These are phyloP conservation scores for Uromys caudimaculatus DNA, from an alignment of 2,797 vertebrate species.

Conservation along the genomic window DNA sequence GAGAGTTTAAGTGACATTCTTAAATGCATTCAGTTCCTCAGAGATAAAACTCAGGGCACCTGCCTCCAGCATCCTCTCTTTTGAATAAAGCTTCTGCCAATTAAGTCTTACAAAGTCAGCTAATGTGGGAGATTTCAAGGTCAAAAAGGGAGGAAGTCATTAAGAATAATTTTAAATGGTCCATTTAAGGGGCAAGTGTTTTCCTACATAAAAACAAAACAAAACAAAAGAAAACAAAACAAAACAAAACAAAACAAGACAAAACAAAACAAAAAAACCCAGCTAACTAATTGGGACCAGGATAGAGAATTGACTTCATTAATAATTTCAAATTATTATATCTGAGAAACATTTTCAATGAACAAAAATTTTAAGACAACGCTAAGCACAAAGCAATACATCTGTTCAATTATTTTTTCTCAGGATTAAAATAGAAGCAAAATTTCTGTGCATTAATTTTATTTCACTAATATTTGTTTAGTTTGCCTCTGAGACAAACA, in stretches of 20 bases:
- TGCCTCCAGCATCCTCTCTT: conserved; percentile 25
- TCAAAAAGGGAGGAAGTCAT: not conserved
- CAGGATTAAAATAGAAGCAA: not conserved
- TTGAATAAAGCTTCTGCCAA: conserved; percentile 15
- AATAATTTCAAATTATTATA: conserved; percentile 28
- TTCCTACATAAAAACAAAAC: conserved; percentile 52
- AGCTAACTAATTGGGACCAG: not conserved
- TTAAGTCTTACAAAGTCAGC: conserved; percentile 6
- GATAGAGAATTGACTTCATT: conserved; percentile 14
- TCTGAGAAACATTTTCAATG: conserved; percentile 7
- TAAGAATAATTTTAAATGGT: conserved; percentile 49
- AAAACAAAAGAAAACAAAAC: too few species aligned
- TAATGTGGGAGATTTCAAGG: conserved; percentile 49
- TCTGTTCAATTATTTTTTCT: not conserved
- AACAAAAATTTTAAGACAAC: not conserved
- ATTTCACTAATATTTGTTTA: conserved; percentile 36
- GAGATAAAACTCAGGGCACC: conserved; percentile 10
- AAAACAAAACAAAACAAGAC: conserved; percentile 24
- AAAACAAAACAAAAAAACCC: not conserved
- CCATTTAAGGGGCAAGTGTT: conserved; percentile 41
- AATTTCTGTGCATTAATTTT: not conserved
- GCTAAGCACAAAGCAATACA: not conserved
- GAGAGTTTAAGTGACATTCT: conserved; percentile 41
- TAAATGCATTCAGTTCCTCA: conserved; percentile 7
- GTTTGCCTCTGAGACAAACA: not conserved